Evolutionary conservation across 2,888 invertebrate species (phyloP), one percentile per base, ranked within the genome.

Genomic region (Latheticus oryzae): DNA sequence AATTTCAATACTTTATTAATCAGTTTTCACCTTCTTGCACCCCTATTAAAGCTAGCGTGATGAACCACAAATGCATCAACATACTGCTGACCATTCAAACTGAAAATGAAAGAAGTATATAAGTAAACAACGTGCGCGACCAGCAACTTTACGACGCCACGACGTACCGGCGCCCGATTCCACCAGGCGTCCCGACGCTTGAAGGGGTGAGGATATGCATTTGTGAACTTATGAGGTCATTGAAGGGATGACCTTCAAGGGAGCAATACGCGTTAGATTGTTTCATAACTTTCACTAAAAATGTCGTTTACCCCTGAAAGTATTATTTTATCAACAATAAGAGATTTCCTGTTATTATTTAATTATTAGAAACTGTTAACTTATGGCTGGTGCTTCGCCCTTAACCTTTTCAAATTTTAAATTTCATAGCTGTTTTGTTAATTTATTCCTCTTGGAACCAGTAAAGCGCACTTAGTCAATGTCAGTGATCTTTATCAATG

Each of bases 81-180:
- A 54, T 50, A 28, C 12, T 42, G 40, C 40, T 4, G 33, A 8
- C 5, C 5, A 7, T 17, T 11, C 26, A 9, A 32, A 21, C 32
- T 19, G 9, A 24, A 47, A 38, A 28, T 48, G 47, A 47, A 45
- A 55, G 47, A 38, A 55, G 21, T 54, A 7, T 11, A 16, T 12
- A 33, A 47, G 55, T 35, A 38, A 48, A 47, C 51, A 57, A 58
- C 13, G 24, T 32, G 28, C 56, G 38, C 50, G 17, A 21, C 7
- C 21, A 26, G 13, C 21, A 35, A 11, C 23, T 21, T 45, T 47
- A 35, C 17, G 58, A 53, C 58, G 58, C 58, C 58, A 48, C 58
- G 53, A 24, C 57, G 52, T 52, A 12, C 58, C 37, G 58, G 58
- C 58, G 58, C 58, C 58, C 9, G 30, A 21, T 21, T 28, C 32